Evolutionary conservation across 2,888 invertebrate genomes (phyloP).

Genomic region (Litoditis marina): DNA sequence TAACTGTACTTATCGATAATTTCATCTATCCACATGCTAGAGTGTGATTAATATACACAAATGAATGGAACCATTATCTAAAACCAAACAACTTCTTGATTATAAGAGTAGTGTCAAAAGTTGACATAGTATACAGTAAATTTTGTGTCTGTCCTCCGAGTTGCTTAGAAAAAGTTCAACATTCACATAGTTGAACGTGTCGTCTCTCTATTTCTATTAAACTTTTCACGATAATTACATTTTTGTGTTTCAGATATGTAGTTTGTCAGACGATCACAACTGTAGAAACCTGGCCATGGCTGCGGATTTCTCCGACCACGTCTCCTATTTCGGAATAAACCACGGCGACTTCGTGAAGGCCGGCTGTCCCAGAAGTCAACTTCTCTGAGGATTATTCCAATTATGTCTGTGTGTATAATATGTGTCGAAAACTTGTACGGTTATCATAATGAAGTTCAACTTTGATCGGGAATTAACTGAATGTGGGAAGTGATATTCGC

Average conservation of each 20-base stretch:
- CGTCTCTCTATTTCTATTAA: not conserved
- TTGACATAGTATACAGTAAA: too few species aligned
- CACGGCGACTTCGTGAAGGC: slow-evolving; percentile 55
- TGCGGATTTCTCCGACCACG: slow-evolving; percentile 55
- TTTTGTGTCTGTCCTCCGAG: too few species aligned
- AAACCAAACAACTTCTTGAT: too few species aligned
- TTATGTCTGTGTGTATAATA: not conserved
- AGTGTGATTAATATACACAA: too few species aligned
- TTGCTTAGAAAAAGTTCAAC: too few species aligned
- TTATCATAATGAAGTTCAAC: not conserved
- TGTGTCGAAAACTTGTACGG: not conserved
- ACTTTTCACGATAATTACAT: slow-evolving; percentile 1
- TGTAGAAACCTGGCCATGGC: slow-evolving; percentile 55
- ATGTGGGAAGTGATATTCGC: too few species aligned
- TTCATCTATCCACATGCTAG: too few species aligned
- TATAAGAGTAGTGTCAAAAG: too few species aligned
- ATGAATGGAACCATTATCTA: too few species aligned
- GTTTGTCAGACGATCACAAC: slow-evolving; percentile 56
- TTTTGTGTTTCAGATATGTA: slow-evolving; percentile 40
- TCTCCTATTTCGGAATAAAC: slow-evolving; percentile 56
- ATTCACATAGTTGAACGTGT: too few species aligned
- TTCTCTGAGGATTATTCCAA: too few species aligned
- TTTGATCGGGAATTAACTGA: not conserved
- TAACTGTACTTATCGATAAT: too few species aligned
- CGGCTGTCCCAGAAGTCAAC: slow-evolving; percentile 39